Evolutionary conservation across 2,113 vertebrate species (phyloP).

Genomic region (Labrus mixtus): DNA sequence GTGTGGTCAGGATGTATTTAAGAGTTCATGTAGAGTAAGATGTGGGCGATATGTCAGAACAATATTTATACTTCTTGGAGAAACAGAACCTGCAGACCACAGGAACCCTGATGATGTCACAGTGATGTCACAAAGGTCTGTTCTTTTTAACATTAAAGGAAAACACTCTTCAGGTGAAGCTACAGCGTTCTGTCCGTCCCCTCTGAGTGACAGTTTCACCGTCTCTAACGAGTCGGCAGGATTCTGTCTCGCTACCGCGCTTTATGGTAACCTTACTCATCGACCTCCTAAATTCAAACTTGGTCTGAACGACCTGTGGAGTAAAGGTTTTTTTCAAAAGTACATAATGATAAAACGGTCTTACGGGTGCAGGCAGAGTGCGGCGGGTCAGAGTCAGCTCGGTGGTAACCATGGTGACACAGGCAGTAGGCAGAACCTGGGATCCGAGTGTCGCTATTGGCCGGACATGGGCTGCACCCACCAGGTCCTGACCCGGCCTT

Average conservation of each 20-base stretch:
- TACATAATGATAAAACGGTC: conserved; percentile 16
- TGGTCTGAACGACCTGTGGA: too few relatives aligned
- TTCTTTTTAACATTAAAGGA: too few relatives aligned
- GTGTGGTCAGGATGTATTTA: neutral
- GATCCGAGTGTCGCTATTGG: conserved; percentile 75
- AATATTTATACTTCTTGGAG: too few relatives aligned
- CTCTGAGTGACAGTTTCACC: too few relatives aligned
- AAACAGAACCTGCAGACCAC: neutral
- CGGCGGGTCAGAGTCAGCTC: conserved; percentile 74
- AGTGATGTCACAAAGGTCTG: neutral
- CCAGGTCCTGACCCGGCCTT: conserved; percentile 80
- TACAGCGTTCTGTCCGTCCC: too few relatives aligned
- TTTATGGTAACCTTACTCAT: too few relatives aligned
- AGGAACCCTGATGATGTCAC: neutral
- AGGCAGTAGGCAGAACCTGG: conserved; percentile 80
- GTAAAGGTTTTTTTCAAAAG: too few relatives aligned
- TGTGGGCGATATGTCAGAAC: neutral
- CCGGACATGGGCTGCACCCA: conserved; percentile 81
- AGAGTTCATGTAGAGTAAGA: too few relatives aligned
- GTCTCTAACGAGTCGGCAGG: too few relatives aligned
- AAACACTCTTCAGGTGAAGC: too few relatives aligned
- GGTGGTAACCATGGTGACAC: conserved; percentile 81
- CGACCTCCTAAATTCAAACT: too few relatives aligned
- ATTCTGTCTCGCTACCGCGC: too few relatives aligned
- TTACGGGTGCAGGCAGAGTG: conserved; percentile 84